phyloP scores from a whole-genome alignment of 1,140 invertebrate genomes.

The Eubasilissa regina region DNA sequence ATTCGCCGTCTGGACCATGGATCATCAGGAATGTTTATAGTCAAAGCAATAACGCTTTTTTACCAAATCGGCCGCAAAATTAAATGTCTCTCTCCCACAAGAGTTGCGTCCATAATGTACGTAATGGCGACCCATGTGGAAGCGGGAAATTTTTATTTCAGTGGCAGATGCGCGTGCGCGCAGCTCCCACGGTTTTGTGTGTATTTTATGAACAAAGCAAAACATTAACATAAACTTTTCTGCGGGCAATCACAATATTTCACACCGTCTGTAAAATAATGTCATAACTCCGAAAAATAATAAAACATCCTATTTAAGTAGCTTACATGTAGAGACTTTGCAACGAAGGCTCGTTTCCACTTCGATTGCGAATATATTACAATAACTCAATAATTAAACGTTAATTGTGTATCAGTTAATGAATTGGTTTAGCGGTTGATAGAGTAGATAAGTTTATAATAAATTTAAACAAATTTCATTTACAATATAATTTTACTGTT shows the following conservation, averaged over 20 bases:
- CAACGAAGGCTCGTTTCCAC: too few relatives aligned
- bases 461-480: too few relatives aligned
- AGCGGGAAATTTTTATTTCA: constrained; percentile 39
- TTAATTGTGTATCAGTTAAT: too few relatives aligned
- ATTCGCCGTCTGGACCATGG: too few relatives aligned
- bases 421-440: too few relatives aligned
- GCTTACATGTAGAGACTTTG: too few relatives aligned
- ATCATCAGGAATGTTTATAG: too few relatives aligned
- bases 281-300: background rate
- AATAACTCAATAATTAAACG: too few relatives aligned
- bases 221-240: constrained; percentile 59
- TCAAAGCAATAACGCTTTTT: background rate
- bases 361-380: too few relatives aligned
- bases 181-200: constrained; percentile 46
- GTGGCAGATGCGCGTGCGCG: constrained; percentile 47
- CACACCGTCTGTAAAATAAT: constrained; percentile 2
- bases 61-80: constrained; percentile 4
- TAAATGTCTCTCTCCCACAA: background rate
- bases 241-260: constrained; percentile 45
- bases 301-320: background rate
- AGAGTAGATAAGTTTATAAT: too few relatives aligned
- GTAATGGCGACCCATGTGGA: constrained; percentile 11
- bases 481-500: too few relatives aligned
- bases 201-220: constrained; percentile 53
- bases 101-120: constrained; percentile 13